Evolutionary conservation across 2,888 invertebrate genomes (phyloP).

Genomic region (Leptopilina syphax): DNA sequence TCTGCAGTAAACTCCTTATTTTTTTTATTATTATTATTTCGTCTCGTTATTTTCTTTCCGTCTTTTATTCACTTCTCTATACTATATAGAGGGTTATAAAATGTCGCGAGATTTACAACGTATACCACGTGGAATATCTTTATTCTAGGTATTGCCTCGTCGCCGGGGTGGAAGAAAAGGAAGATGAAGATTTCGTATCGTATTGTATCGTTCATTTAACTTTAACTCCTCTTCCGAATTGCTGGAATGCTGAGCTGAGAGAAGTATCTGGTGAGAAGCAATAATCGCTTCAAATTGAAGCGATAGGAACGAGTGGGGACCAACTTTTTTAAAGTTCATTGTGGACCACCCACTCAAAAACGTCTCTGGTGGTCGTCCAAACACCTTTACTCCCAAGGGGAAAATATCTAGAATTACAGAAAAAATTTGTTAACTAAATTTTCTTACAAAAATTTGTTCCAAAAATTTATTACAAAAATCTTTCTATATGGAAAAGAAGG

Average conservation of each 20-base stretch:
- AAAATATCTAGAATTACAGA: slow-evolving; percentile 22
- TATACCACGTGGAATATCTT: slow-evolving; percentile 16
- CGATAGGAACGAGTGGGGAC: slow-evolving; percentile 26
- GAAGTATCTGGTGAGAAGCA: neutral
- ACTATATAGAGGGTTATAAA: slow-evolving; percentile 16
- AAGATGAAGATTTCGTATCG: slow-evolving; percentile 15
- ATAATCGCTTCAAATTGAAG: slow-evolving; percentile 33
- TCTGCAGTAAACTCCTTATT: slow-evolving; percentile 29
- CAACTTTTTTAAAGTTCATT: slow-evolving; percentile 20
- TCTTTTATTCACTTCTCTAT: slow-evolving; percentile 22
- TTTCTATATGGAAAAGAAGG: neutral
- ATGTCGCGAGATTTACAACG: slow-evolving; percentile 32
- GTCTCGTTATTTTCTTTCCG: slow-evolving; percentile 34
- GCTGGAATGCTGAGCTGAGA: slow-evolving; percentile 12
- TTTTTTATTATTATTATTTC: slow-evolving; percentile 18
- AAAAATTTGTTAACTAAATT: too few species aligned
- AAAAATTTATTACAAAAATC: neutral
- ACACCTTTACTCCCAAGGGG: neutral
- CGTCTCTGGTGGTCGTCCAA: slow-evolving; percentile 38
- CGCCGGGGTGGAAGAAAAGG: neutral
- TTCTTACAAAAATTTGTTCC: too few species aligned
- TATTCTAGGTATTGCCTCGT: neutral
- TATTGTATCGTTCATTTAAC: slow-evolving; percentile 19
- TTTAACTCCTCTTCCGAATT: neutral
- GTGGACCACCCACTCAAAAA: slow-evolving; percentile 39